phyloP scores from a whole-genome alignment of 2,113 vertebrate genomes.

The Micronisus gabar region DNA sequence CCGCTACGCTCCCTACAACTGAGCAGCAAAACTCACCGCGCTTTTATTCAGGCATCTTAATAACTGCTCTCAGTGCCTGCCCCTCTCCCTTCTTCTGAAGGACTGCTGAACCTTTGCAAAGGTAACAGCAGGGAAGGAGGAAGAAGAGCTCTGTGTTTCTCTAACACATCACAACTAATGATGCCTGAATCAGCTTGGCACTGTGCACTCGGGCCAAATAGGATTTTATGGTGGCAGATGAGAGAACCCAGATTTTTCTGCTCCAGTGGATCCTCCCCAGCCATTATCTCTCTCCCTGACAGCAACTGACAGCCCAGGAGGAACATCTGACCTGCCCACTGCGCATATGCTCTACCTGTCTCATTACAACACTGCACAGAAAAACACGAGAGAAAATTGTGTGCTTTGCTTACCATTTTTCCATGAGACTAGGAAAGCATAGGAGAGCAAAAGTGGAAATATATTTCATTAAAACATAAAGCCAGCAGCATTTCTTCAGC shows the following conservation, averaged over 20 bases:
- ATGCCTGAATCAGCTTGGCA: background rate
- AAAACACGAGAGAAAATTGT: background rate
- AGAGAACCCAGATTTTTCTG: constrained; percentile 6
- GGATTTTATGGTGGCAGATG: background rate
- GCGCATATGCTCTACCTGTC: background rate
- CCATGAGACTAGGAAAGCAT: constrained; percentile 93
- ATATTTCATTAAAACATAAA: background rate
- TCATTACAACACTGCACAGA: background rate
- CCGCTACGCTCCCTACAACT: rapidly evolving
- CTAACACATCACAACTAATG: background rate
- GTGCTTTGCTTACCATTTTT: constrained; percentile 92
- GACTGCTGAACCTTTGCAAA: background rate
- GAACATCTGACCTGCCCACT: constrained; percentile 6
- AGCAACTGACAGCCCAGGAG: constrained; percentile 28
- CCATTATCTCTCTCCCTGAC: background rate
- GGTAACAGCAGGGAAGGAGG: background rate
- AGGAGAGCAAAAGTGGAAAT: constrained; percentile 71
- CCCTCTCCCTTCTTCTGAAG: background rate
- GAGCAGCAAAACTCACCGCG: rapidly evolving
- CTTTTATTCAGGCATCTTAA: background rate
- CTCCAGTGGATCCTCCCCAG: constrained; percentile 10
- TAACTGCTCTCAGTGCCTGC: background rate
- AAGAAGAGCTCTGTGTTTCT: background rate
- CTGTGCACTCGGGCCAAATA: background rate
- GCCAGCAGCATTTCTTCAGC: background rate